These are phyloP conservation scores for Dexiosoma caninum DNA, from an alignment of 2,888 invertebrate genomes.

Conservation along the genomic window DNA sequence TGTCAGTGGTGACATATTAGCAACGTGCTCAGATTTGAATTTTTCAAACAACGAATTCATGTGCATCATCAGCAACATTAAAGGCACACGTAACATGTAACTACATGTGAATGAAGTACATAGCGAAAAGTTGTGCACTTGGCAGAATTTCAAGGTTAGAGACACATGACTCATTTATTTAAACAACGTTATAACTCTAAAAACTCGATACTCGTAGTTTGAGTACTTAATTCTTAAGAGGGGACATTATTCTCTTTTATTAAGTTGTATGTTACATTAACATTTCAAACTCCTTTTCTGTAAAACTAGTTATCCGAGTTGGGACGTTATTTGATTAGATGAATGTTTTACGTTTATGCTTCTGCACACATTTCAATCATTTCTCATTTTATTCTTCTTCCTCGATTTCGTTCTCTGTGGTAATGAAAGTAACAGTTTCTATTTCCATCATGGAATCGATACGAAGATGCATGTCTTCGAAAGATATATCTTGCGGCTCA, in stretches of 20 bases:
- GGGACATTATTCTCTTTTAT: too few relatives aligned
- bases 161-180: too few relatives aligned
- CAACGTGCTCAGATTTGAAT: not conserved
- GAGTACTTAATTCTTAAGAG: too few relatives aligned
- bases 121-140: constrained; percentile 24
- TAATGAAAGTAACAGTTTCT: constrained; percentile 31
- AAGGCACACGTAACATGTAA: too few relatives aligned
- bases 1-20: not conserved
- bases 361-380: not conserved
- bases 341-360: not conserved
- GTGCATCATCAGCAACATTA: not conserved
- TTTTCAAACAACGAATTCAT: not conserved
- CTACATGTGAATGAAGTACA: not conserved
- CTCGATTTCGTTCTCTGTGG: not conserved
- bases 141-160: constrained; percentile 38
- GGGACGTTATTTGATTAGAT: too few relatives aligned
- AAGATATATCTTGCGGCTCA: not conserved
- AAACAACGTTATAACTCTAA: too few relatives aligned
- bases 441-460: constrained; percentile 6
- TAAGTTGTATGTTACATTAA: too few relatives aligned
- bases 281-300: too few relatives aligned
- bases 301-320: too few relatives aligned
- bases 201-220: too few relatives aligned
- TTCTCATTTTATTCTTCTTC: not conserved
- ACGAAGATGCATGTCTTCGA: not conserved